A percentile compares a stretch with the other conserved stretches of the same genome.
Evolutionary conservation across 2,797 vertebrate species (phyloP).

Genomic region (Alosa sapidissima): DNA sequence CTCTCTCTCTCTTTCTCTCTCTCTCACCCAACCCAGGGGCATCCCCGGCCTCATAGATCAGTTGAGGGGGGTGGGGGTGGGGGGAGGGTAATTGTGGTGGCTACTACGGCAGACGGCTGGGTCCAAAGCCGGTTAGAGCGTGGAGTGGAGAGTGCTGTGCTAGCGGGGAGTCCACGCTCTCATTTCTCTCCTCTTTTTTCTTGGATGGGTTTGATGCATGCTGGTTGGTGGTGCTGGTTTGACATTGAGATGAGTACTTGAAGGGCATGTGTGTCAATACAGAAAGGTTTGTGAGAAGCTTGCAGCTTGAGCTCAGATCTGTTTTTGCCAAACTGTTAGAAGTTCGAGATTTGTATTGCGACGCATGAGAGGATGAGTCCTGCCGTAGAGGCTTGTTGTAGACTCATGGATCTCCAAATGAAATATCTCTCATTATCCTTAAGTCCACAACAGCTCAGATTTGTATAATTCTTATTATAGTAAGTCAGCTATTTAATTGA

Average conservation of each 20-base stretch:
- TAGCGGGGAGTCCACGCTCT: not conserved
- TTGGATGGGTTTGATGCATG: not conserved
- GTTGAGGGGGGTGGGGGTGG: not conserved
- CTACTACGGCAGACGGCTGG: not conserved
- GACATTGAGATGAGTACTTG: not conserved
- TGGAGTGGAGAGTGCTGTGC: not conserved
- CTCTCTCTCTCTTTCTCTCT: not conserved
- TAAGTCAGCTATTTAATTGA: not conserved
- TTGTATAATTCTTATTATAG: not conserved
- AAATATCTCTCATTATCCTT: not conserved
- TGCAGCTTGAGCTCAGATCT: not conserved
- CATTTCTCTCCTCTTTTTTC: not conserved
- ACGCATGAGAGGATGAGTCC: not conserved
- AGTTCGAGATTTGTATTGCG: not conserved
- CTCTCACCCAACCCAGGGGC: slow-evolving; percentile 1
- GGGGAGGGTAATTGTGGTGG: not conserved
- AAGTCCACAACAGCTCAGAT: not conserved
- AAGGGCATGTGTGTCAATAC: not conserved
- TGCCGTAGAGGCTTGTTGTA: not conserved
- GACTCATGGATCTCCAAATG: not conserved
- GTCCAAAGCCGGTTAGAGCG: slow-evolving; percentile 18
- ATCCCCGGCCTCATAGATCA: not conserved
- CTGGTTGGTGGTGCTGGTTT: not conserved
- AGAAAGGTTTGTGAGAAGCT: not conserved
- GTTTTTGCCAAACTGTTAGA: not conserved